These are phyloP conservation scores for Vulpes ferrilata DNA, from an alignment of 2,113 vertebrate species.

Conservation along the genomic window DNA sequence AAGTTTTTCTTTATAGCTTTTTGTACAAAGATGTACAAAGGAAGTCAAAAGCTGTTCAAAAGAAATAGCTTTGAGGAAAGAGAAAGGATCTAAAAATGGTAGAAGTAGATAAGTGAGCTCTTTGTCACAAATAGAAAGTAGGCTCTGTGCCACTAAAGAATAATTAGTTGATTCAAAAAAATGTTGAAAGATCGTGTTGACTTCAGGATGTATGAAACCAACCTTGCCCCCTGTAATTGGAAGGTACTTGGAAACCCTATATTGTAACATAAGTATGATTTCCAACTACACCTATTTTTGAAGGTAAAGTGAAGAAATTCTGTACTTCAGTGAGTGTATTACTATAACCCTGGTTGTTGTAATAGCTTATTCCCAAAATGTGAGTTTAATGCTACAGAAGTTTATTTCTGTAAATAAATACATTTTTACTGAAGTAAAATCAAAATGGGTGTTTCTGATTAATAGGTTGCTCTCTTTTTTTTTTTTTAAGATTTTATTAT, in stretches of 20 bases:
- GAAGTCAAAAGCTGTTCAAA: background rate
- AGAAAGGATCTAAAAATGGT: background rate
- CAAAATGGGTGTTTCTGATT: constrained; percentile 25
- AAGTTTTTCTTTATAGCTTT: background rate
- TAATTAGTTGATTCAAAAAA: background rate
- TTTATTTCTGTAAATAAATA: background rate
- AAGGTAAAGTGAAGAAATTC: constrained; percentile 22
- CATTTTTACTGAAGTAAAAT: background rate
- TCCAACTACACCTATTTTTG: constrained; percentile 26
- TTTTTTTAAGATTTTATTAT: too few relatives aligned
- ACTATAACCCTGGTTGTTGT: background rate
- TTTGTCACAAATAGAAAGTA: background rate
- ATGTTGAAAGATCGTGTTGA: background rate
- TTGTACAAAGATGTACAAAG: background rate
- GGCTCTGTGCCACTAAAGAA: background rate
- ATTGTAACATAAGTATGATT: constrained; percentile 32
- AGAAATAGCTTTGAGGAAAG: background rate
- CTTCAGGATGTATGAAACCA: constrained; percentile 38
- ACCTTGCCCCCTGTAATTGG: background rate
- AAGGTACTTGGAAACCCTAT: constrained; percentile 5
- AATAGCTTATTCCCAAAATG: constrained; percentile 5
- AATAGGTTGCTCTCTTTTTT: background rate
- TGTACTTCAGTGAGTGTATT: background rate
- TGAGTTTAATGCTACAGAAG: background rate
- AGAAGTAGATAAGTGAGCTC: background rate